Conservation (phyloP, 2,888 invertebrate species). For the Drosophila merina region DNA sequence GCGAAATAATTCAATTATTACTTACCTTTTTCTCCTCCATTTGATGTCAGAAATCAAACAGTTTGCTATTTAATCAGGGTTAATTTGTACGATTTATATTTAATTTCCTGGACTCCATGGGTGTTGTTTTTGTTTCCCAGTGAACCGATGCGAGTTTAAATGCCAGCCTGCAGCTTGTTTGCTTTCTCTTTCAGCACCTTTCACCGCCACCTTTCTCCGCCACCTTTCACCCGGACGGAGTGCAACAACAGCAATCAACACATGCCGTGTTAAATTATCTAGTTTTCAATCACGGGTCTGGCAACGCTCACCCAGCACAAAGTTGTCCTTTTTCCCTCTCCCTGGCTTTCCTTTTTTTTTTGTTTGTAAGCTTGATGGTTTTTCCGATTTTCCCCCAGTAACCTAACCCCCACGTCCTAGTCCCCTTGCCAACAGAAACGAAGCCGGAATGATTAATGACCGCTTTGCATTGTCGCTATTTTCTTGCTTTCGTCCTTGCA, state of each 20-base stretch:
- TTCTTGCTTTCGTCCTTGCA: constrained; percentile 55
- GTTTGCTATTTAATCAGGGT: background rate
- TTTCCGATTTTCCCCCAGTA: constrained; percentile 15
- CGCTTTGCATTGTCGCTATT: constrained; percentile 56
- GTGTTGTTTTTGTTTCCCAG: constrained; percentile 15
- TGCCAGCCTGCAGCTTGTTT: constrained; percentile 26
- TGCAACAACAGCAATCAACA: constrained; percentile 37
- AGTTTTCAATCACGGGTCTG: constrained; percentile 58
- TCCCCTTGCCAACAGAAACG: constrained; percentile 20
- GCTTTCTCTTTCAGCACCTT: constrained; percentile 17
- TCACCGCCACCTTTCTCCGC: background rate
- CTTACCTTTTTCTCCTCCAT: background rate
- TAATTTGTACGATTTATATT: constrained; percentile 19
- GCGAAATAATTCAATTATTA: background rate
- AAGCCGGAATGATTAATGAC: constrained; percentile 80
- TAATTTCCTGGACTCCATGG: constrained; percentile 4
- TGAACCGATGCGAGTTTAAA: constrained; percentile 37
- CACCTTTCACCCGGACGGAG: background rate
- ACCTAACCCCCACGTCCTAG: background rate
- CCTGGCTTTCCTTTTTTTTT: constrained; percentile 40
- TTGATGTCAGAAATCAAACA: background rate
- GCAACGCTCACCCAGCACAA: constrained; percentile 42
- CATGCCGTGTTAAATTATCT: constrained; percentile 50
- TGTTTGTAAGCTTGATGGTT: constrained; percentile 18
- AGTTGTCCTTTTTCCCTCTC: constrained; percentile 24